Evolutionary conservation across 2,113 vertebrate genomes (phyloP).

Genomic region (Tychaedon coryphoeus): DNA sequence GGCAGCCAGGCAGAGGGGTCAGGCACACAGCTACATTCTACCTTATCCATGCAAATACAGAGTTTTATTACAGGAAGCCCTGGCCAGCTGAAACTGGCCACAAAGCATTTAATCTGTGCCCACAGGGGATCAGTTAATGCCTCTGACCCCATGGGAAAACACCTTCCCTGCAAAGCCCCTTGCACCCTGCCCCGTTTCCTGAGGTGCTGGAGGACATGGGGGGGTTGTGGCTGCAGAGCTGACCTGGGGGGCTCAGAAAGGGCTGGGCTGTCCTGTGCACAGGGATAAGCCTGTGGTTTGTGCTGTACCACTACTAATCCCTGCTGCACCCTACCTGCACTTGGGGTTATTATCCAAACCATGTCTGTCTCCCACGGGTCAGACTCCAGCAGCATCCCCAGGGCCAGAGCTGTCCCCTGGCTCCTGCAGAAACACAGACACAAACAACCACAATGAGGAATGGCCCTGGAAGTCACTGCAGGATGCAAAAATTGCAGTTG

Average conservation of each 20-base stretch:
- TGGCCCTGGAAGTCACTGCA: neutral
- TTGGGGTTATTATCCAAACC: neutral
- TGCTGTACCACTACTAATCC: neutral
- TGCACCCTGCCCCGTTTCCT: neutral
- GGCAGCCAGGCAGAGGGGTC: neutral
- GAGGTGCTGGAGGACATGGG: neutral
- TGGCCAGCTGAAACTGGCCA: neutral
- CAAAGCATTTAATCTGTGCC: neutral
- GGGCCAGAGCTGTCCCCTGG: neutral
- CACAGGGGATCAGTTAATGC: neutral
- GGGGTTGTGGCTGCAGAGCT: neutral
- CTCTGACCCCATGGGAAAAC: neutral
- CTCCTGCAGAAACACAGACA: neutral
- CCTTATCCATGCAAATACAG: fast-evolving
- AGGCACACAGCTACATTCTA: neutral
- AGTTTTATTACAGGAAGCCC: neutral
- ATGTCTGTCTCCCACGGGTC: neutral
- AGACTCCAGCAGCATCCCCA: neutral
- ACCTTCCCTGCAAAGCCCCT: neutral
- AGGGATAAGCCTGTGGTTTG: neutral
- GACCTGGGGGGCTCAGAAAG: neutral
- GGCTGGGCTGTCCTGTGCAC: neutral
- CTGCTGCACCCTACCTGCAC: neutral
- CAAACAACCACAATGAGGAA: neutral
- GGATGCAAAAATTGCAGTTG: neutral